A percentile compares a stretch with the other conserved stretches of the same genome.
Evolutionary conservation across 2,113 vertebrate species (phyloP).

Genomic region (Limnothrissa miodon): DNA sequence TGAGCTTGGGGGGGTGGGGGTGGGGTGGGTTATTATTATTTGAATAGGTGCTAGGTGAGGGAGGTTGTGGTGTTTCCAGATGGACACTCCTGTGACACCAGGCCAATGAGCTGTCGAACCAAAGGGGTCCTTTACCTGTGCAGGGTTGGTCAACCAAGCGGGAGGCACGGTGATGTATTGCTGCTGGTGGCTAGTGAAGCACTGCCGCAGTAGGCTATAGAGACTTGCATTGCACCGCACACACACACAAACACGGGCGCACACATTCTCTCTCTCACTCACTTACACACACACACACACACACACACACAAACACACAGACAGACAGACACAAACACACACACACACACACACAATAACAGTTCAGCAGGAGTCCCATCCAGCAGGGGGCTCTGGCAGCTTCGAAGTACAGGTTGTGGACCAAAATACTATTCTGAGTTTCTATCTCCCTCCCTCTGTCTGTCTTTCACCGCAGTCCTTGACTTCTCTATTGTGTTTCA

Average conservation of each 20-base stretch:
- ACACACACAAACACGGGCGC: background rate
- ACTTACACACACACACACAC: background rate
- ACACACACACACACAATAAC: conserved; percentile 16
- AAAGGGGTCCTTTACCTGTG: conserved; percentile 25
- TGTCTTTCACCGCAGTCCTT: background rate
- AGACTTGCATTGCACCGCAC: conserved; percentile 14
- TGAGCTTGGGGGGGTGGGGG: background rate
- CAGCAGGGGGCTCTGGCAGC: conserved; percentile 23
- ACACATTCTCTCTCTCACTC: background rate
- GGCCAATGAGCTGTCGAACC: background rate
- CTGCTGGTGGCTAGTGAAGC: conserved; percentile 31
- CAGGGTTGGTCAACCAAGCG: conserved; percentile 29
- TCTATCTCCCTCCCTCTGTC: background rate
- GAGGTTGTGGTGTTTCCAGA: conserved; percentile 9
- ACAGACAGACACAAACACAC: background rate
- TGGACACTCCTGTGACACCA: background rate
- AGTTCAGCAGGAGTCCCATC: conserved; percentile 3
- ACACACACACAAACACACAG: background rate
- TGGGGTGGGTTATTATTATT: conserved; percentile 11
- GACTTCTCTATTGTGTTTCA: background rate
- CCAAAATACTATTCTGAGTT: conserved; percentile 7
- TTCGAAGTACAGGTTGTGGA: background rate
- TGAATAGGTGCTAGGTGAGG: conserved; percentile 17
- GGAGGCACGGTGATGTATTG: conserved; percentile 46
- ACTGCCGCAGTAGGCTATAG: conserved; percentile 18